Conservation (phyloP, 2,888 invertebrate genomes). For the Teleiodes luculella region DNA sequence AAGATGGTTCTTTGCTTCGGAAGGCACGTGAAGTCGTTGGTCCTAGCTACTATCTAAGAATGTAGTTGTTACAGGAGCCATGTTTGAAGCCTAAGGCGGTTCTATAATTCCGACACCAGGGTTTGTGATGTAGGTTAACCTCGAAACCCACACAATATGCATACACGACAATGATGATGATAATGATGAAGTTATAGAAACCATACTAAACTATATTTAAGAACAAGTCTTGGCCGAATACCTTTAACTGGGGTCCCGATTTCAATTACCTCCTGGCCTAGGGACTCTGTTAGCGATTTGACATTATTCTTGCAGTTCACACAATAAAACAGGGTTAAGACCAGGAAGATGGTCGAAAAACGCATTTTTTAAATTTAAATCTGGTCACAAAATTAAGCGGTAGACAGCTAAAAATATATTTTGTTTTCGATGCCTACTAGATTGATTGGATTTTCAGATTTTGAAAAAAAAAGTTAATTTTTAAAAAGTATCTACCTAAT, state of each 20-base stretch:
- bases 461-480: too few species aligned
- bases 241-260: conserved; percentile 55
- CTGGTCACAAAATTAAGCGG: background rate
- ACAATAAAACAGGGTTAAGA: conserved; percentile 26
- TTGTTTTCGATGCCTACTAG: conserved; percentile 30
- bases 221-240: conserved; percentile 23
- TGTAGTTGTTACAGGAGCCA: too few species aligned
- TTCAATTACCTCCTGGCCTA: conserved; percentile 64
- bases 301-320: conserved; percentile 36
- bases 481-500: too few species aligned
- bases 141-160: too few species aligned
- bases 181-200: background rate
- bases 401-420: background rate
- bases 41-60: too few species aligned
- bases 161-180: too few species aligned
- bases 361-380: conserved; percentile 35
- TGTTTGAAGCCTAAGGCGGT: too few species aligned
- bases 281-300: conserved; percentile 46
- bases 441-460: conserved; percentile 15
- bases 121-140: too few species aligned
- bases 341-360: conserved; percentile 18
- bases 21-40: too few species aligned
- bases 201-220: background rate
- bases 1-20: too few species aligned
- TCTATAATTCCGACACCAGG: too few species aligned